Conservation (phyloP, 2,888 invertebrate species). For the Nymphalis urticae region DNA sequence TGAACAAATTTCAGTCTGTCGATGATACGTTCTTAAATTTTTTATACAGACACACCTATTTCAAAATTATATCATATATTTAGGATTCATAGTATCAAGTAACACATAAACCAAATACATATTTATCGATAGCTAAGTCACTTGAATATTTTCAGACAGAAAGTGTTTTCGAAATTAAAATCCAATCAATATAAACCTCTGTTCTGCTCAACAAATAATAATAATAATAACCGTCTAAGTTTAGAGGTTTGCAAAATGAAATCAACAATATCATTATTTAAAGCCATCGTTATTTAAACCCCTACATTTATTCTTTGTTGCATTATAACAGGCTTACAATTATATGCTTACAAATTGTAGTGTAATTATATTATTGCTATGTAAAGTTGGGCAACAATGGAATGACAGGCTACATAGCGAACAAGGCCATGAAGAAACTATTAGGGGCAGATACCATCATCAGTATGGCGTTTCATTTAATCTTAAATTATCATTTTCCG, state of each 20-base stretch:
- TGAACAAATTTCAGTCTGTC: no score
- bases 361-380: conserved; percentile 44
- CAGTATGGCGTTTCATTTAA: conserved; percentile 33
- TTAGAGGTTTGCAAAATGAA: not conserved
- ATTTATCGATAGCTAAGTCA: no score
- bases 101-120: no score
- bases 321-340: conserved; percentile 21
- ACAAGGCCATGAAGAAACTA: conserved; percentile 54
- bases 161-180: no score
- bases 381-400: conserved; percentile 67
- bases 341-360: conserved; percentile 27
- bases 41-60: no score
- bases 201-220: no score
- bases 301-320: conserved; percentile 17
- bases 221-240: no score
- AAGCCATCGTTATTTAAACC: conserved; percentile 1
- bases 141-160: no score
- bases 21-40: no score
- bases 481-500: conserved; percentile 25
- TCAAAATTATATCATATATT: no score
- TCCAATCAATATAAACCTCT: no score
- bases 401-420: conserved; percentile 48
- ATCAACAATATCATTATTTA: conserved; percentile 3
- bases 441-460: conserved; percentile 58
- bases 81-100: no score